These are phyloP conservation scores for Polylopha cassiicola DNA, from an alignment of 2,888 invertebrate species.

Conservation along the genomic window DNA sequence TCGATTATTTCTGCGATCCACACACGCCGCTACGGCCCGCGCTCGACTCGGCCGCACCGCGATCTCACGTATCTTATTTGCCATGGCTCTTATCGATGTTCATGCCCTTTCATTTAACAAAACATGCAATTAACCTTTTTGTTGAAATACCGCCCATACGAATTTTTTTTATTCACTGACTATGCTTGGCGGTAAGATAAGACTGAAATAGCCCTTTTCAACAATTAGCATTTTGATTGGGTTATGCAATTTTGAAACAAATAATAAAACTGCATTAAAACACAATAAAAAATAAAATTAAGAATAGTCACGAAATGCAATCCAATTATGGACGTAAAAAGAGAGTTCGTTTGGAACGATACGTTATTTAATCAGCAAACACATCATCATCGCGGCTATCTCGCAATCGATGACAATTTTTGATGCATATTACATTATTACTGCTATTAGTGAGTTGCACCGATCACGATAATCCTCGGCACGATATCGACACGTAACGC, in stretches of 20 bases:
- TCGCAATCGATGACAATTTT: conserved; percentile 8
- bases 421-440: conserved; percentile 14
- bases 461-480: conserved; percentile 35
- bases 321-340: conserved; percentile 13
- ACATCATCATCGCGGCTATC: conserved; percentile 12
- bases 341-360: conserved; percentile 7
- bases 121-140: conserved; percentile 25
- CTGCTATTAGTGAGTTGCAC: conserved; percentile 14
- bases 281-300: too few relatives aligned
- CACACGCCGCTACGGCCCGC: conserved; percentile 24
- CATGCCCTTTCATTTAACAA: conserved; percentile 29
- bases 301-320: conserved; percentile 17
- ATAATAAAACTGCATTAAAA: too few relatives aligned
- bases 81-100: conserved; percentile 29
- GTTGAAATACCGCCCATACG: conserved; percentile 1
- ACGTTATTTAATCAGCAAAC: conserved; percentile 19
- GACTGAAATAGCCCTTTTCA: too few relatives aligned
- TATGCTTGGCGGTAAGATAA: too few relatives aligned
- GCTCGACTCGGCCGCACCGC: conserved; percentile 12
- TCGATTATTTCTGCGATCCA: conserved; percentile 30
- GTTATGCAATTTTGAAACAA: too few relatives aligned
- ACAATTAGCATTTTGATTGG: too few relatives aligned
- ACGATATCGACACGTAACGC: conserved; percentile 40
- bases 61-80: conserved; percentile 30
- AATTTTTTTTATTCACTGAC: too few relatives aligned